Conservation (phyloP, 2,888 invertebrate genomes). For the Ceratothoa steindachneri region DNA sequence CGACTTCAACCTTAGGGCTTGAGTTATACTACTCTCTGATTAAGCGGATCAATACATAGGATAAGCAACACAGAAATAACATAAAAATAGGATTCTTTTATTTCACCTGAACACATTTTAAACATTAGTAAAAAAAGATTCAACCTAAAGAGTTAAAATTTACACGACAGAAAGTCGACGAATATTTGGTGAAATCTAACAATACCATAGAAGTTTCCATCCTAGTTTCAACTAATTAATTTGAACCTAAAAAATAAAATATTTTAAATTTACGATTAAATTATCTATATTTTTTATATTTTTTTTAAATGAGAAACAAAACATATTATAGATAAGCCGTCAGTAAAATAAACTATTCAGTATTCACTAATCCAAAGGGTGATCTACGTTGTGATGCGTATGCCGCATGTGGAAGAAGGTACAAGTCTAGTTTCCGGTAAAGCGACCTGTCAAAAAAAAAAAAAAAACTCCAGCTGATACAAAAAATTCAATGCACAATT, state of each 20-base stretch:
- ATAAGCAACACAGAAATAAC: not conserved
- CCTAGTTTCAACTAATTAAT: not conserved
- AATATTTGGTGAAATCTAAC: conserved; percentile 7
- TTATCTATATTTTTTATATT: not conserved
- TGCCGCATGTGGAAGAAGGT: not conserved
- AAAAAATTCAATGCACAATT: not conserved
- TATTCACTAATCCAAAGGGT: not conserved
- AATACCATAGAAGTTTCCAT: not conserved
- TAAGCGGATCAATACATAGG: conserved; percentile 44
- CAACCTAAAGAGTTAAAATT: not conserved
- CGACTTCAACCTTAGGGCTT: conserved; percentile 12
- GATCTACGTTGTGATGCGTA: not conserved
- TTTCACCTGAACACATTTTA: too few relatives aligned
- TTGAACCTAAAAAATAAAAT: not conserved
- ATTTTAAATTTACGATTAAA: not conserved
- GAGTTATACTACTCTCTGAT: conserved; percentile 25
- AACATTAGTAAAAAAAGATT: not conserved
- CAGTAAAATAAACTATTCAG: not conserved
- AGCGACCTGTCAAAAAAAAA: conserved; percentile 7
- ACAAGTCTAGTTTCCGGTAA: not conserved
- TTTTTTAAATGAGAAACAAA: not conserved
- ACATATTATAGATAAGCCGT: not conserved
- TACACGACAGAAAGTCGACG: not conserved
- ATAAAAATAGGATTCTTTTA: too few relatives aligned
- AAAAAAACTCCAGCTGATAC: not conserved